A percentile compares a stretch with the other conserved stretches of the same genome.
Conservation (phyloP, 2,888 invertebrate genomes). For the Hypomecis punctinalis region DNA sequence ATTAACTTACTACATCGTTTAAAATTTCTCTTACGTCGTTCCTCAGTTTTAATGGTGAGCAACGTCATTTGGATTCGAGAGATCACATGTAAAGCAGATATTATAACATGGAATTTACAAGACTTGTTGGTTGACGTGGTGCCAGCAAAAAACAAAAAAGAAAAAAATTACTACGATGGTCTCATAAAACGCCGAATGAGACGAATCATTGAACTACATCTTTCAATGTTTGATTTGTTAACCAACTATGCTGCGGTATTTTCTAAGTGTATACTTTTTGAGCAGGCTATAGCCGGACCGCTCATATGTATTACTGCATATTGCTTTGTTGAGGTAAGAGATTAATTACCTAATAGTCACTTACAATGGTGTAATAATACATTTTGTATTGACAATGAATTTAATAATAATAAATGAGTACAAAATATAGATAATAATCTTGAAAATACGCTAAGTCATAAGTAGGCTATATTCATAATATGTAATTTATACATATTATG, state of each 20-base stretch:
- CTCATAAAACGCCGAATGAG: slow-evolving; percentile 32
- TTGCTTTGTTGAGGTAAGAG: not conserved
- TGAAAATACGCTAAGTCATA: too few relatives aligned
- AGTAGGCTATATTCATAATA: too few relatives aligned
- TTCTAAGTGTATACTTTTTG: slow-evolving; percentile 25
- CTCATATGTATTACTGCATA: slow-evolving; percentile 35
- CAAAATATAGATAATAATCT: too few relatives aligned
- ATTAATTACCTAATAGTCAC: not conserved
- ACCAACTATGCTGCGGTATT: slow-evolving; percentile 29
- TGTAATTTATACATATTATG: too few relatives aligned
- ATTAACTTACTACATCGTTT: not conserved
- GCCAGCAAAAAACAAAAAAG: slow-evolving; percentile 22
- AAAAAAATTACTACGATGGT: slow-evolving; percentile 6
- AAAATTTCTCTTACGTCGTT: not conserved
- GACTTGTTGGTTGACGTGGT: slow-evolving; percentile 31
- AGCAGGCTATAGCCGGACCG: slow-evolving; percentile 28
- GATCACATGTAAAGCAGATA: slow-evolving; percentile 32
- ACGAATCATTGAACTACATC: slow-evolving; percentile 34
- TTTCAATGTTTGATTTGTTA: slow-evolving; percentile 31
- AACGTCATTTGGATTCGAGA: slow-evolving; percentile 25
- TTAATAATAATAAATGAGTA: too few relatives aligned
- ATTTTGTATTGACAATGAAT: too few relatives aligned
- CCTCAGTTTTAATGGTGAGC: slow-evolving; percentile 19
- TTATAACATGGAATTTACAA: slow-evolving; percentile 21
- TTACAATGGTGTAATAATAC: too few relatives aligned